These are phyloP conservation scores for Drosophila aldrichi DNA, from an alignment of 2,888 invertebrate genomes.

Conservation along the genomic window DNA sequence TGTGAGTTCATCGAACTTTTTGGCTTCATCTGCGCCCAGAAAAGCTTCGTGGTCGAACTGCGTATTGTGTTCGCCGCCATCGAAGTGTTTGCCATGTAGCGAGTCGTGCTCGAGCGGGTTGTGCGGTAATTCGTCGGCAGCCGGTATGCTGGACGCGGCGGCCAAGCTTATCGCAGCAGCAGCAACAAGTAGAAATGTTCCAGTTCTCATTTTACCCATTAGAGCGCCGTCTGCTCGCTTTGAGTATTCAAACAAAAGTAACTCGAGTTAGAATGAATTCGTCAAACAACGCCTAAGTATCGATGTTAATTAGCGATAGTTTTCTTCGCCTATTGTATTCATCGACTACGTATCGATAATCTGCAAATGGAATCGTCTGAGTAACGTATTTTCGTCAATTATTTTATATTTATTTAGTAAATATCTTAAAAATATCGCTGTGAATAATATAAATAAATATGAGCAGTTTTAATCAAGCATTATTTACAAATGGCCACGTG, in stretches of 20 bases:
- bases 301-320: constrained; percentile 32
- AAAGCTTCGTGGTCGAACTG: constrained; percentile 99
- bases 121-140: constrained; percentile 87
- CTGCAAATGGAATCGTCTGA: background rate
- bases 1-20: constrained; percentile 95
- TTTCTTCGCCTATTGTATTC: constrained; percentile 3
- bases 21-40: constrained; percentile 96
- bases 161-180: constrained; percentile 44
- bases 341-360: constrained; percentile 2
- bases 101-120: constrained; percentile 89
- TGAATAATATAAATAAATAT: constrained; percentile 55
- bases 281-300: constrained; percentile 29
- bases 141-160: constrained; percentile 61
- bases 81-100: constrained; percentile 91
- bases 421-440: constrained; percentile 26
- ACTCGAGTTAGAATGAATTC: constrained; percentile 21
- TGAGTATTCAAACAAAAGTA: constrained; percentile 45
- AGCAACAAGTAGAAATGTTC: constrained; percentile 51
- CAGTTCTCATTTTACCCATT: constrained; percentile 24
- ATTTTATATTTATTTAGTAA: constrained; percentile 25
- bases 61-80: constrained; percentile 92
- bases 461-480: constrained; percentile 34
- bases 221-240: constrained; percentile 32
- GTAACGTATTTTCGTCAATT: constrained; percentile 10
- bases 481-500: constrained; percentile 53